Base-by-base conservation (phyloP, 2,888 invertebrate genomes). In the Desoria tigrina region DNA sequence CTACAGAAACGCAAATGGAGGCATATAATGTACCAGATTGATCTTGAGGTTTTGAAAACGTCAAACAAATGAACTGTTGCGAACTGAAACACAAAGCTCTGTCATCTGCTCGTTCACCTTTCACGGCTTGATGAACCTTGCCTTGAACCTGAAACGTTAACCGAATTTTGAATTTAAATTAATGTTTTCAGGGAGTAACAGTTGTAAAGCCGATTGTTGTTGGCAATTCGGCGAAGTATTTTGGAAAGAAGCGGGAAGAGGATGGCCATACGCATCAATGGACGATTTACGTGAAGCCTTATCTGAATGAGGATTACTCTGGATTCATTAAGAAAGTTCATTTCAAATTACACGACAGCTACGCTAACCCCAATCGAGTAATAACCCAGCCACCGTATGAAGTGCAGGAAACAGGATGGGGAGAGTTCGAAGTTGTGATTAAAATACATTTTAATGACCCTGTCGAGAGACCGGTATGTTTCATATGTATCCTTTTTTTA, bases 191-290 rank as follows among this genome's bases (percentile, higher is more conserved):
- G 89, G 94, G 92, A 2, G 82, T 92, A 21, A 88, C 89, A 11
- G 88, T 97, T 74, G 88, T 96, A 0, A 98, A 98, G 80, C 94
- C 96, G 1, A 90, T 99, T 77, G 89, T 99, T 1, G 97, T 95
- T 79, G 99, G 99, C 1, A 99, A 98, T 79, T 86, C 94, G 64
- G 95, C 99, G 0, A 85, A 93, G 65, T 94, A 94, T 78, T 96
- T 98, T 82, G 96, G 96, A 0, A 93, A 94, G 79, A 97, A 96
- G 80, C 85, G 96, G 1, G 95, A 96, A 79, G 94, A 95, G 79
- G 96, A 98, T 81, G 96, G 96, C 0, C 98, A 99, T 79, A 99
- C 99, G 0, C 99, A 99, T 84, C 91, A 94, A 77, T 99, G 99
- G 99, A 97, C 94, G 1, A 94, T 97, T 0, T 98, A 96, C 77